phyloP scores from a whole-genome alignment of 1,140 invertebrate genomes.

The Drosophila setifemur region DNA sequence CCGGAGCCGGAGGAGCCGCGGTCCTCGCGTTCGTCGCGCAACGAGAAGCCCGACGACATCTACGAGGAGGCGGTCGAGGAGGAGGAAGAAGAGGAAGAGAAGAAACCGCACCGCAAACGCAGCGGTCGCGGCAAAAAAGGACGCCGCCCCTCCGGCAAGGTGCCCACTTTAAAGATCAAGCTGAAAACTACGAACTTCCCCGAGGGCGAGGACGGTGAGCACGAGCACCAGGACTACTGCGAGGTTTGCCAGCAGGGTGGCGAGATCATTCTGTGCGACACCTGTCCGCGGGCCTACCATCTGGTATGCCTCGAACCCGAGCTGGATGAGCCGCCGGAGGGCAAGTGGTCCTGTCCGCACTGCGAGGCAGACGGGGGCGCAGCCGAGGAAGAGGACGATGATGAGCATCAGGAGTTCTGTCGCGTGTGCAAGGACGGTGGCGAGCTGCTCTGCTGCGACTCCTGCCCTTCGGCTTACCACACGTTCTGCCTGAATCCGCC shows the following conservation, averaged over 20 bases:
- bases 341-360: constrained; percentile 99
- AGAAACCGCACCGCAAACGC: constrained; percentile 83
- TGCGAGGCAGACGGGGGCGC: constrained; percentile 95
- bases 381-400: constrained; percentile 90
- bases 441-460: constrained; percentile 98
- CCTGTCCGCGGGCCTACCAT: constrained; percentile 99
- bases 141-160: constrained; percentile 86
- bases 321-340: constrained; percentile 98
- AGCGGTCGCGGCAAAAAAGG: constrained; percentile 87
- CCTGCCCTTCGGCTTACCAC: constrained; percentile 98
- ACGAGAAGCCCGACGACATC: constrained; percentile 83
- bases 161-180: constrained; percentile 97
- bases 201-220: constrained; percentile 91
- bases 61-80: constrained; percentile 89
- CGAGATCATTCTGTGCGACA: constrained; percentile 99
- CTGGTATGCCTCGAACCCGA: constrained; percentile 99
- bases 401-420: constrained; percentile 99
- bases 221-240: constrained; percentile 99
- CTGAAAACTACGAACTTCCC: constrained; percentile 93
- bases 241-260: constrained; percentile 99
- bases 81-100: constrained; percentile 90
- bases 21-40: constrained; percentile 83
- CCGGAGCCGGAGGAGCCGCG: constrained; percentile 85
- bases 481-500: constrained; percentile 98
- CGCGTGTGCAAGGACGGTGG: constrained; percentile 98